These are phyloP conservation scores for Lontra canadensis DNA, from an alignment of 2,113 vertebrate genomes.

Conservation along the genomic window DNA sequence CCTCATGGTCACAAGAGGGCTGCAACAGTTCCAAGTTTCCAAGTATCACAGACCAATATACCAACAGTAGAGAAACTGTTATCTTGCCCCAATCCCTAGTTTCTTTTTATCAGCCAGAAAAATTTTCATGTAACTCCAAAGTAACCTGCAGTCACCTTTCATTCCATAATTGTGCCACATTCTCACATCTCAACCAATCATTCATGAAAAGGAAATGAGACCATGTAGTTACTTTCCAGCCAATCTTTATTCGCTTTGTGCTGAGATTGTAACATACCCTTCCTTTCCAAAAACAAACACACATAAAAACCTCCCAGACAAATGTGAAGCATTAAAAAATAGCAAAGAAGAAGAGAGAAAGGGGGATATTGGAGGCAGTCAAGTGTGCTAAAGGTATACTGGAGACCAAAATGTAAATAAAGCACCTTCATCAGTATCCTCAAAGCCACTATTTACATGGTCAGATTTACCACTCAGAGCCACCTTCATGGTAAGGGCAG, in stretches of 20 bases:
- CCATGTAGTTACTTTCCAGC: neutral
- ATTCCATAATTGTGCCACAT: neutral
- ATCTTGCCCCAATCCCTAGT: neutral
- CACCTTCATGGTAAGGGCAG: neutral
- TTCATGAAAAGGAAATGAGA: neutral
- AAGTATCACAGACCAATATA: neutral
- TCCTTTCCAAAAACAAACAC: neutral
- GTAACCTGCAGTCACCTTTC: neutral
- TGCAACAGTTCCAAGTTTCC: neutral
- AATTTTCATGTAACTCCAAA: neutral
- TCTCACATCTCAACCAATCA: neutral
- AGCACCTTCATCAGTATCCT: neutral
- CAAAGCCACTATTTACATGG: neutral
- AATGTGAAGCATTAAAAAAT: neutral
- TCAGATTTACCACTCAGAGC: neutral
- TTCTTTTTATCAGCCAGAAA: neutral
- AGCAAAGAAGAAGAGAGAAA: neutral
- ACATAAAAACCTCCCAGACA: neutral
- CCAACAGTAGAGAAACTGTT: neutral
- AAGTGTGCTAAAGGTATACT: neutral
- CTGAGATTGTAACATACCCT: neutral
- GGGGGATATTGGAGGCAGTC: neutral
- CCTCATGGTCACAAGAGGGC: neutral
- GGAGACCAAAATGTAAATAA: constrained; percentile 18
- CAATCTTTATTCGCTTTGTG: neutral